Conservation (phyloP, 2,113 vertebrate species). For the Seriola dumerili region DNA sequence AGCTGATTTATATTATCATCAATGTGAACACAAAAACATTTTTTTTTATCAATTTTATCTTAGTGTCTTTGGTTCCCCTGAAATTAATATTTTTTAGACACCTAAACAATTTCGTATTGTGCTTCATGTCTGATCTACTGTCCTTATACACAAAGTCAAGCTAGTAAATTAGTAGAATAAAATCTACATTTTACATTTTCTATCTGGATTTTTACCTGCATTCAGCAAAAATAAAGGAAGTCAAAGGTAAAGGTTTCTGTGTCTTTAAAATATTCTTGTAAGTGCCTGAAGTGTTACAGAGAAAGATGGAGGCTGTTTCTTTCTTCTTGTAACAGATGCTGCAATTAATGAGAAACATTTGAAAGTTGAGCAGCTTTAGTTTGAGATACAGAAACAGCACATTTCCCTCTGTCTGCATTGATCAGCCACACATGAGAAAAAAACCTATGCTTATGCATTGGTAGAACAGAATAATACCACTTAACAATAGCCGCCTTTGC, state of each 20-base stretch:
- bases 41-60: background rate
- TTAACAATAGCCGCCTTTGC: conserved; percentile 58
- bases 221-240: background rate
- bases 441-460: conserved; percentile 27
- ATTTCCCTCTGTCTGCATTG: conserved; percentile 8
- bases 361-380: conserved; percentile 39
- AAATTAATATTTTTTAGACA: background rate
- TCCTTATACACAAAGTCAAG: background rate
- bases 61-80: background rate
- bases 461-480: conserved; percentile 58
- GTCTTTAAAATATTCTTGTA: background rate
- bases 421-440: conserved; percentile 42
- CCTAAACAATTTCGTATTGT: background rate
- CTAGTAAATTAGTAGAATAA: background rate
- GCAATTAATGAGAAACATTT: conserved; percentile 34
- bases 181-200: background rate
- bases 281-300: background rate
- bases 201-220: background rate
- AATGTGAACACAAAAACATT: background rate
- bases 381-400: conserved; percentile 20
- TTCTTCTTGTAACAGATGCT: background rate
- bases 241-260: background rate
- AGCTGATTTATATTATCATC: background rate
- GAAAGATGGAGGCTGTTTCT: background rate
- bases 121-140: background rate